These are phyloP conservation scores for Planiliza haematocheilus DNA, from an alignment of 2,113 vertebrate species.

Conservation along the genomic window DNA sequence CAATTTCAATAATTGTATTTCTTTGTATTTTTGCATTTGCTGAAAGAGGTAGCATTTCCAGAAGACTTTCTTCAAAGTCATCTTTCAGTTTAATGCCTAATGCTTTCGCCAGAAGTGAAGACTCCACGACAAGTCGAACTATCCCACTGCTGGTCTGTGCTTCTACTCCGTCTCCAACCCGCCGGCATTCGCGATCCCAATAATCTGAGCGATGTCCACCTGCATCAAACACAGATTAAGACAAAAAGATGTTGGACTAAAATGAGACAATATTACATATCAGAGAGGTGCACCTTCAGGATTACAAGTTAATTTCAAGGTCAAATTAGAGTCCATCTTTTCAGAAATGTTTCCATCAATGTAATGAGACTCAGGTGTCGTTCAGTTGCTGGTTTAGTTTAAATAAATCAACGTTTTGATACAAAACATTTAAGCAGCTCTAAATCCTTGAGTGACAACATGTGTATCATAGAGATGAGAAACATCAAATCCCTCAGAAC, in stretches of 20 bases:
- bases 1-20: background rate
- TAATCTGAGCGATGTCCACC: background rate
- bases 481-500: too few relatives aligned
- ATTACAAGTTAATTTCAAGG: too few relatives aligned
- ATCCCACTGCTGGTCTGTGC: rapidly evolving
- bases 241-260: background rate
- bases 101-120: background rate
- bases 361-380: too few relatives aligned
- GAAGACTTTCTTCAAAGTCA: background rate
- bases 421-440: too few relatives aligned
- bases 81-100: background rate
- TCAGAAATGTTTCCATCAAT: too few relatives aligned
- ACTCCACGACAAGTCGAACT: background rate
- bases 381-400: too few relatives aligned
- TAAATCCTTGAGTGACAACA: too few relatives aligned
- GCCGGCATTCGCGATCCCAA: background rate
- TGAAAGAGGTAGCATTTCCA: background rate
- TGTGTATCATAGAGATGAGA: too few relatives aligned
- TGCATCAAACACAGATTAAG: conserved; percentile 10
- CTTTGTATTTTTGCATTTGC: conserved; percentile 18
- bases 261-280: too few relatives aligned
- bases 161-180: background rate
- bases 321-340: too few relatives aligned
- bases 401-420: too few relatives aligned
- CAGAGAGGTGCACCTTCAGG: too few relatives aligned